Percentiles rank a stretch among this genome's conserved stretches.
Evolutionary conservation across 2,888 invertebrate species (phyloP).

Genomic region (Cryptocheilus praepositus): DNA sequence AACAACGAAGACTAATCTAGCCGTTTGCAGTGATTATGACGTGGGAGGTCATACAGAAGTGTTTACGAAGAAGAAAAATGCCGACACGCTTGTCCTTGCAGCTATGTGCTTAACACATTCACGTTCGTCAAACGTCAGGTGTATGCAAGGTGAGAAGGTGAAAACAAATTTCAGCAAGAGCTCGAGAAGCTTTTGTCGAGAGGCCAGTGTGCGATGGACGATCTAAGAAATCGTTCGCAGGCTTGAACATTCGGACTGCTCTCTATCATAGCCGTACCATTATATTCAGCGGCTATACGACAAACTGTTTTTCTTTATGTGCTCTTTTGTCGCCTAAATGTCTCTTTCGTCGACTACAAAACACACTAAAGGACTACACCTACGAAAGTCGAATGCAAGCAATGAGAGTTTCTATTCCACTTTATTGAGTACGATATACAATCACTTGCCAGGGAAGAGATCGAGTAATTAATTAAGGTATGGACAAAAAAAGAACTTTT

Average conservation of each 20-base stretch:
- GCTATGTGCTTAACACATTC: slow-evolving; percentile 1
- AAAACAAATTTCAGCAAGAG: neutral
- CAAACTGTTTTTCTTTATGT: neutral
- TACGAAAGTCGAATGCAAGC: slow-evolving; percentile 38
- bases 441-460: slow-evolving; percentile 29
- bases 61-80: slow-evolving; percentile 1
- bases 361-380: slow-evolving; percentile 17
- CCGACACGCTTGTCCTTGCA: neutral
- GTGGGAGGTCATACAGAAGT: neutral
- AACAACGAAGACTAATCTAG: neutral
- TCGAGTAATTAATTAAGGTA: slow-evolving; percentile 36
- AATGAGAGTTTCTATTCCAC: slow-evolving; percentile 37
- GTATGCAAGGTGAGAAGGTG: neutral
- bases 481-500: slow-evolving; percentile 25
- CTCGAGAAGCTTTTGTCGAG: slow-evolving; percentile 1
- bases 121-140: neutral
- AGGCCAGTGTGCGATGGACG: slow-evolving; percentile 16
- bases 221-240: slow-evolving; percentile 14
- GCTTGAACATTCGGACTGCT: slow-evolving; percentile 7
- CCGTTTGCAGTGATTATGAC: neutral
- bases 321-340: slow-evolving; percentile 2
- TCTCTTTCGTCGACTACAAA: neutral
- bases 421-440: slow-evolving; percentile 48
- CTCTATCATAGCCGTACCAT: neutral
- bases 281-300: neutral